Evolutionary conservation across 1,140 invertebrate genomes (phyloP).

Genomic region (Paraescarpia echinospica): DNA sequence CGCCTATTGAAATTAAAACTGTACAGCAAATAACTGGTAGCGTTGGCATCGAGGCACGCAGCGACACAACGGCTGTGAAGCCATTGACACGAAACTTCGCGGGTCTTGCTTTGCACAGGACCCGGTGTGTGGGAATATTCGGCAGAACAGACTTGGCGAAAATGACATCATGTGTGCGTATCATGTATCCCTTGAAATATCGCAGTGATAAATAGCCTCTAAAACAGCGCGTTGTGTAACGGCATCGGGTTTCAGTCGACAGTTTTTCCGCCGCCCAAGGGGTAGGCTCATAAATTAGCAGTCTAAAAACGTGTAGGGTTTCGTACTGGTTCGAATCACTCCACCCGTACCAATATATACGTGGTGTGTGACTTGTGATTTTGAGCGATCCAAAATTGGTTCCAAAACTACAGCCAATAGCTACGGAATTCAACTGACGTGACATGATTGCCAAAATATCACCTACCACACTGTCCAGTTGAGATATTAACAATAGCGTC

Average conservation of each 20-base stretch:
- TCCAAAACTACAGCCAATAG: too few species aligned
- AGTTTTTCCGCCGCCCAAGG: not conserved
- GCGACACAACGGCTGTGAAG: not conserved
- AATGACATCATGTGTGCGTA: not conserved
- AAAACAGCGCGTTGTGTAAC: not conserved
- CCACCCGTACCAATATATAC: not conserved
- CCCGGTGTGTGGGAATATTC: not conserved
- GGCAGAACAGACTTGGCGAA: not conserved
- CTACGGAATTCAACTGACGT: too few species aligned
- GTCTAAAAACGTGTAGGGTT: not conserved
- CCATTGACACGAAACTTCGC: not conserved
- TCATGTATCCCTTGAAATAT: not conserved
- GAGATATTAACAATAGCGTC: too few species aligned
- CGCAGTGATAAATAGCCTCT: not conserved
- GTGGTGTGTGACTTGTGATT: not conserved
- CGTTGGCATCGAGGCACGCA: not conserved
- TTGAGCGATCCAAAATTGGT: too few species aligned
- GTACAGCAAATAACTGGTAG: not conserved
- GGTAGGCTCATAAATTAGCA: not conserved
- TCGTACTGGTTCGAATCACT: not conserved
- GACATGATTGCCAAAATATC: too few species aligned
- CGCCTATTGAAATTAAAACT: not conserved
- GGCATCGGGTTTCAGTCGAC: not conserved
- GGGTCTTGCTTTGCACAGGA: too few species aligned
- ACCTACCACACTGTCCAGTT: too few species aligned